Evolutionary conservation across 2,888 invertebrate genomes (phyloP), one percentile per base, ranked within the genome.

Genomic region (Eristalis tenax): DNA sequence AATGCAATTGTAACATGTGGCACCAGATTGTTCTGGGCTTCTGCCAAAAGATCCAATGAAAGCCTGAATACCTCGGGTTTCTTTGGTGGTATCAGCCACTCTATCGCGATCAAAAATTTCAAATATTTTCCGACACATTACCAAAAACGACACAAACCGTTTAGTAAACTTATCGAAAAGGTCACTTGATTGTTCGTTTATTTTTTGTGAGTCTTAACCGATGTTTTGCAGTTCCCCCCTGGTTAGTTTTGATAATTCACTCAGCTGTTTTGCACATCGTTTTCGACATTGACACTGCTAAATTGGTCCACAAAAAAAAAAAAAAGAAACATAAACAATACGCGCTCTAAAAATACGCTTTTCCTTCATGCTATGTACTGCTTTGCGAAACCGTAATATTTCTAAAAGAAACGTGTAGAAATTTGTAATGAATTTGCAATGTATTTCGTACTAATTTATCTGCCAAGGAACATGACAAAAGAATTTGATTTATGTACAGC

Each of bases 1-100:
- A 96, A 93, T 97, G 96, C 94, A 97, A 94, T 93, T 96, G 96
- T 95, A 97, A 95, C 96, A 97, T 96, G 93, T 94, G 94, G 94
- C 93, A 92, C 93, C 93, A 32, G 81, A 56, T 35, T 22, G 22
- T 73, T 35, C 68, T 50, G 11, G 40, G 26, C 59, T 59, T 28
- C 59, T 59, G 11, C 26, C 61, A 56, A 61, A 23, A 4, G 64
- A 65, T 66, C 63, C 70, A 22, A 15, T 10, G 57, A 18, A 18
- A 50, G 70, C 59, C 56, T 63, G 38, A 85, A 43, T 81, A 22
- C 57, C 43, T 57, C 28, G 61, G 50, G 35, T 73, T 59, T 23
- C 26, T 64, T 65, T 74, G 50, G 69, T 82, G 50, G 69, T 59
- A 65, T 70, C 32, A 15, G 57, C 69, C 73, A 70, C 82, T 69